phyloP scores from a whole-genome alignment of 2,888 invertebrate species.

The Eupithecia tripunctaria region DNA sequence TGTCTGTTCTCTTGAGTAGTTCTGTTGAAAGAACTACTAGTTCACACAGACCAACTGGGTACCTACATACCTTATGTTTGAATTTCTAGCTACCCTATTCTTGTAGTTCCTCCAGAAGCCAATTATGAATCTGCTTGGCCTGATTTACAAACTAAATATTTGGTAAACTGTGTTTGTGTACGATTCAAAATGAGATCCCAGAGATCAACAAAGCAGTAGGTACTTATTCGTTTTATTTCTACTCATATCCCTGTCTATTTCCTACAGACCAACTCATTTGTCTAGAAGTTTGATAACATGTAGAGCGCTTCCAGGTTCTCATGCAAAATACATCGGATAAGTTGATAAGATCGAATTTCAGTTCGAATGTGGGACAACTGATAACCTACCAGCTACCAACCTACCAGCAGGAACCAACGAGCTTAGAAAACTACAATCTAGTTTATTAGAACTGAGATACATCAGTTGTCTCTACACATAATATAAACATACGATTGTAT shows the following conservation, averaged over 20 bases:
- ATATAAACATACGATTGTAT: no score
- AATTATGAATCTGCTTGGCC: no score
- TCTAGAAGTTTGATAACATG: background rate
- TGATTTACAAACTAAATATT: no score
- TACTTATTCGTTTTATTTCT: background rate
- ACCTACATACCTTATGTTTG: no score
- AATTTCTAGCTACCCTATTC: no score
- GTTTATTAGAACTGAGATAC: background rate
- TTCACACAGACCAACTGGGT: no score
- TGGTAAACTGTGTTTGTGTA: no score
- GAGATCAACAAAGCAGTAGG: constrained; percentile 62
- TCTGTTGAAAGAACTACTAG: no score
- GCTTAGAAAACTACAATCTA: background rate
- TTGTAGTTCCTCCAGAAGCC: no score
- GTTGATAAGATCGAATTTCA: background rate
- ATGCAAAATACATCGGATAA: background rate
- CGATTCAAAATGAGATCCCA: constrained; percentile 46
- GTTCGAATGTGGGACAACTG: background rate
- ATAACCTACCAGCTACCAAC: no score
- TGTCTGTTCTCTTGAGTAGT: no score
- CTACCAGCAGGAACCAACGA: background rate
- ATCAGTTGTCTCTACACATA: background rate
- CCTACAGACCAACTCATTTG: background rate
- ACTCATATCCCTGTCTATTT: background rate
- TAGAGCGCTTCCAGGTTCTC: background rate